Conservation (phyloP, 2,113 vertebrate species). For the Elephas maximus region DNA sequence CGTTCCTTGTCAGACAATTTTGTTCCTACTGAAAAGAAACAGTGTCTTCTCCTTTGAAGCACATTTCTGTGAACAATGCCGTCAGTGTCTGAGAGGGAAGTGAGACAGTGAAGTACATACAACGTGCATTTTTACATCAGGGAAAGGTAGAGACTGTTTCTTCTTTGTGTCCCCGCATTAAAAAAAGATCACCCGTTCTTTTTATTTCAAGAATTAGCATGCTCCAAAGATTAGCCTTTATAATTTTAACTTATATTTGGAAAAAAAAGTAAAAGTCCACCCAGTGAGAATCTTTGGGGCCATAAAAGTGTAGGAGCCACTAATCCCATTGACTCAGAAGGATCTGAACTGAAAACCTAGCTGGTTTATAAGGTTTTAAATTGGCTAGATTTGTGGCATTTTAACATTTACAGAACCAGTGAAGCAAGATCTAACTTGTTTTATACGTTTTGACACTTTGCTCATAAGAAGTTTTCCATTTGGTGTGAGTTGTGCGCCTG, state of each 20-base stretch:
- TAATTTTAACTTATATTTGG: conserved; percentile 17
- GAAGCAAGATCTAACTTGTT: conserved; percentile 2
- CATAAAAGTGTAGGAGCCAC: not conserved
- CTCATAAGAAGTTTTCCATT: conserved; percentile 51
- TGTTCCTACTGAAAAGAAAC: conserved; percentile 24
- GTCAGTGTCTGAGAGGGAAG: not conserved
- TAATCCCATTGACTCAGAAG: not conserved
- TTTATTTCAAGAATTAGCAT: not conserved
- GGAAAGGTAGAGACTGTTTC: not conserved
- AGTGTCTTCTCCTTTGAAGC: not conserved
- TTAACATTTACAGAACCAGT: conserved; percentile 13
- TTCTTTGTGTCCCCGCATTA: not conserved
- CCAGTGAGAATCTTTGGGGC: not conserved
- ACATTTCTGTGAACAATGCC: conserved; percentile 11
- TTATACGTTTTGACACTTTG: conserved; percentile 9
- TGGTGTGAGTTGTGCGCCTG: not conserved
- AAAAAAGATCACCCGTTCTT: not conserved
- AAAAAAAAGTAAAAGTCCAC: not conserved
- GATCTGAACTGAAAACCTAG: not conserved
- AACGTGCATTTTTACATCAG: conserved; percentile 23
- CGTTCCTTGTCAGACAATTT: conserved; percentile 11
- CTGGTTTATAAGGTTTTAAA: not conserved
- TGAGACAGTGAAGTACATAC: not conserved
- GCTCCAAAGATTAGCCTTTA: not conserved
- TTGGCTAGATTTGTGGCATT: not conserved